These are phyloP conservation scores for Cheilosia impressa DNA, from an alignment of 2,888 invertebrate species.

Conservation along the genomic window DNA sequence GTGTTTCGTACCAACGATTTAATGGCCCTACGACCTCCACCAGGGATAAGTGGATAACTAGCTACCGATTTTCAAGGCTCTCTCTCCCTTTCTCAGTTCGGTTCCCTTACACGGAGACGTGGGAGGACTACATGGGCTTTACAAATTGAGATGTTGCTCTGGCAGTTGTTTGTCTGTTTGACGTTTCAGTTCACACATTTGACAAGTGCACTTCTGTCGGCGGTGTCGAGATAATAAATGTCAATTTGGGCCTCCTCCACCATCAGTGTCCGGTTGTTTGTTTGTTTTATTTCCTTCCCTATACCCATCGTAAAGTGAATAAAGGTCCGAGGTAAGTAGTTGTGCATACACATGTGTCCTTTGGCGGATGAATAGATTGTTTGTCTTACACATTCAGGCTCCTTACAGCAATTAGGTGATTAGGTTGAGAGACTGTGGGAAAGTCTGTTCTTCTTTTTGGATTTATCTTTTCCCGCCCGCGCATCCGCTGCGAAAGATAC, in stretches of 20 bases:
- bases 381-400: slow-evolving; percentile 44
- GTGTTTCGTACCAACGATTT: slow-evolving; percentile 47
- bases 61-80: slow-evolving; percentile 60
- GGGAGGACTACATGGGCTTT: slow-evolving; percentile 30
- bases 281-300: slow-evolving; percentile 38
- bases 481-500: slow-evolving; percentile 57
- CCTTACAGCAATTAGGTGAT: slow-evolving; percentile 71
- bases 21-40: slow-evolving; percentile 48
- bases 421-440: slow-evolving; percentile 63
- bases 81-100: slow-evolving; percentile 6
- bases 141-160: slow-evolving; percentile 67
- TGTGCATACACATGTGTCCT: slow-evolving; percentile 45
- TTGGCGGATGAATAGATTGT: slow-evolving; percentile 53
- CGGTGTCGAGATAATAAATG: slow-evolving; percentile 58
- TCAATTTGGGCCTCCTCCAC: slow-evolving; percentile 46
- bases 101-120: slow-evolving; percentile 8
- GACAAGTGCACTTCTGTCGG: slow-evolving; percentile 74
- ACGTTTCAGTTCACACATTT: slow-evolving; percentile 74
- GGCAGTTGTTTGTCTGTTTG: slow-evolving; percentile 66
- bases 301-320: slow-evolving; percentile 49
- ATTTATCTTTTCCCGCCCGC: slow-evolving; percentile 32
- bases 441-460: slow-evolving; percentile 19
- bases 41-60: slow-evolving; percentile 71
- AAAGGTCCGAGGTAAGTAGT: slow-evolving; percentile 47
- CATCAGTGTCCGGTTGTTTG: slow-evolving; percentile 36